Evolutionary conservation across 2,113 vertebrate genomes (phyloP).

Genomic region (Marmota monax): DNA sequence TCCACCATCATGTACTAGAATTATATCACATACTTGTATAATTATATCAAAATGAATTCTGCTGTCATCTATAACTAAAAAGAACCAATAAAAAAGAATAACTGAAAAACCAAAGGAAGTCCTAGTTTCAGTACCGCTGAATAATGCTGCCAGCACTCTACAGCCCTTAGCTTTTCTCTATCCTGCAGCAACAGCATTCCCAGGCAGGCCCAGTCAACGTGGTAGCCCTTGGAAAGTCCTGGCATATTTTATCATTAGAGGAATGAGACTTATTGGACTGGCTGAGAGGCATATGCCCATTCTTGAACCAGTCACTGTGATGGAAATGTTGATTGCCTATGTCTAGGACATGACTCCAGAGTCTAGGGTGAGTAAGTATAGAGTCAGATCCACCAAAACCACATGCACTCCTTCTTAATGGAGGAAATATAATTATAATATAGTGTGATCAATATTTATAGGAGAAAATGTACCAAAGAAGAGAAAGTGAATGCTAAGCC

Average conservation of each 20-base stretch:
- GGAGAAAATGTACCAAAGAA: neutral
- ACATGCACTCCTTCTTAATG: neutral
- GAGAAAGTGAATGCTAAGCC: neutral
- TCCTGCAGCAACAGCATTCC: neutral
- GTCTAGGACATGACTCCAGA: neutral
- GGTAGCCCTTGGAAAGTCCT: neutral
- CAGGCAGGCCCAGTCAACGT: neutral
- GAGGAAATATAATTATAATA: no score
- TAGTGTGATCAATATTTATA: neutral
- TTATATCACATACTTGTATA: no score
- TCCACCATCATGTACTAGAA: no score
- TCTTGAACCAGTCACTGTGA: neutral
- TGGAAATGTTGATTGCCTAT: neutral
- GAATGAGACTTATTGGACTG: neutral
- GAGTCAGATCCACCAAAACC: neutral
- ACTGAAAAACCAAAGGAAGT: neutral
- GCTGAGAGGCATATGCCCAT: neutral
- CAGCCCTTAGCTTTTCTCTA: neutral
- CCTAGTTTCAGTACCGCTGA: neutral
- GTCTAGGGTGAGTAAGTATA: neutral
- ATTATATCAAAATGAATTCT: no score
- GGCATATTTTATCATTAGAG: neutral
- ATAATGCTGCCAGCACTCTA: neutral
- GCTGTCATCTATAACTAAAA: no score
- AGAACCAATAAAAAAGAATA: neutral